Evolutionary conservation across 2,888 invertebrate genomes (phyloP).

Genomic region (Isotomurus palustris): DNA sequence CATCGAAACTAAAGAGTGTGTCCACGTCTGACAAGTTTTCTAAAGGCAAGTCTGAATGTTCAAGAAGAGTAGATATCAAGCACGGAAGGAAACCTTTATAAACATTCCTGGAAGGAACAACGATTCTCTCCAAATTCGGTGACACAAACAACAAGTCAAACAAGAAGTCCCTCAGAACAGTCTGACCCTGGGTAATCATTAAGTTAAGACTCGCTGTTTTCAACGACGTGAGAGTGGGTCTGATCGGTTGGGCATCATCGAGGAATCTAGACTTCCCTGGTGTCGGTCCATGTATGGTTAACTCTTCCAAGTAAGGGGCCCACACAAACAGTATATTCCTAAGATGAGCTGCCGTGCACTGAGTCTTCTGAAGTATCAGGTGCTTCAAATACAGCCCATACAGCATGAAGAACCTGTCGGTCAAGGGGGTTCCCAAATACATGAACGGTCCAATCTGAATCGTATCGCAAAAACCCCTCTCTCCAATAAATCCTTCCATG

Average conservation of each 20-base stretch:
- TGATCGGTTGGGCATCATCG: constrained; percentile 28
- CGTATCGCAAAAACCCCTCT: constrained; percentile 32
- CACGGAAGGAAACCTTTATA: constrained; percentile 33
- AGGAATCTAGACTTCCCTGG: constrained; percentile 33
- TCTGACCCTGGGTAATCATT: constrained; percentile 35
- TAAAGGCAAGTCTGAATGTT: constrained; percentile 28
- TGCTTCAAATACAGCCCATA: constrained; percentile 33
- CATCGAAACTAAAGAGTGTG: constrained; percentile 33
- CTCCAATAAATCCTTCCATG: constrained; percentile 29
- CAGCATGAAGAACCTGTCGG: constrained; percentile 27
- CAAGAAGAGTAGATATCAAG: constrained; percentile 28
- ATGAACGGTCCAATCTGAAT: constrained; percentile 38
- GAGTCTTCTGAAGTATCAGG: constrained; percentile 32
- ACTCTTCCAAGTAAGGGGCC: constrained; percentile 30
- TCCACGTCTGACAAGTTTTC: constrained; percentile 28
- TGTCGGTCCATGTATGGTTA: constrained; percentile 33
- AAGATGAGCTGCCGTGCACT: constrained; percentile 33
- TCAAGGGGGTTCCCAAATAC: constrained; percentile 30
- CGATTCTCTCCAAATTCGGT: constrained; percentile 31
- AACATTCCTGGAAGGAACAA: constrained; percentile 24
- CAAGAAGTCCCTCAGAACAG: constrained; percentile 31
- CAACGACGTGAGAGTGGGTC: constrained; percentile 23
- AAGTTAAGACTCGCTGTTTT: constrained; percentile 30
- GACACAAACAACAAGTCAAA: constrained; percentile 29
- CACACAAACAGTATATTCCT: constrained; percentile 33